These are phyloP conservation scores for Erpobdella octoculata DNA, from an alignment of 2,888 invertebrate species.

Conservation along the genomic window DNA sequence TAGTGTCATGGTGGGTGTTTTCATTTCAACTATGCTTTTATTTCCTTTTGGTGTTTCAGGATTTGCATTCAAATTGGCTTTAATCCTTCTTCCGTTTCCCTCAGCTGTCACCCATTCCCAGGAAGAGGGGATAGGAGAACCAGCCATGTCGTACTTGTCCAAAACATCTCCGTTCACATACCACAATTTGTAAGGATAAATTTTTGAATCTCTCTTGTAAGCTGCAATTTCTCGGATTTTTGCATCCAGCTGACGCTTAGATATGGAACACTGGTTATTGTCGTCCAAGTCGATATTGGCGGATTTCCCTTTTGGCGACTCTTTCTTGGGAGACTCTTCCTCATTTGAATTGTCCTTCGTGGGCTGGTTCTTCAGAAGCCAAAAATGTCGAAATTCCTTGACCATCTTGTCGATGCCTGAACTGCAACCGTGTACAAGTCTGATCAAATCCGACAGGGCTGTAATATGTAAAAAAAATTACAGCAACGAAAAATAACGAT, in stretches of 20 bases:
- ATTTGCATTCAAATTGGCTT: too few species aligned
- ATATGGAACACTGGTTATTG: slow-evolving; percentile 41
- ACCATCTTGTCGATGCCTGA: slow-evolving; percentile 58
- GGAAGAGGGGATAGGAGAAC: slow-evolving; percentile 56
- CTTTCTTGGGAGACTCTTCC: neutral
- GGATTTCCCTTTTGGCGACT: neutral
- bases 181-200: slow-evolving; percentile 61
- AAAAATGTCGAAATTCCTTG: slow-evolving; percentile 61
- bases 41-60: neutral
- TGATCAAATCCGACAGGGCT: slow-evolving; percentile 62
- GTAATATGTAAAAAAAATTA: slow-evolving; percentile 21
- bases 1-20: slow-evolving; percentile 6
- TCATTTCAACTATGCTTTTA: neutral
- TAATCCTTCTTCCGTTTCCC: neutral
- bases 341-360: neutral
- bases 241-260: slow-evolving; percentile 46
- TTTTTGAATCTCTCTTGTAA: slow-evolving; percentile 58
- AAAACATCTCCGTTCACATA: slow-evolving; percentile 59
- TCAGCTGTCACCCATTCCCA: slow-evolving; percentile 56
- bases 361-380: slow-evolving; percentile 43
- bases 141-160: slow-evolving; percentile 56
- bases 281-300: neutral
- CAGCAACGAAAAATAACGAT: slow-evolving; percentile 30
- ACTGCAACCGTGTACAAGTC: slow-evolving; percentile 63
- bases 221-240: slow-evolving; percentile 59